These are phyloP conservation scores for Sinopyrophorus schimmeli DNA, from an alignment of 2,888 invertebrate genomes.

Conservation along the genomic window DNA sequence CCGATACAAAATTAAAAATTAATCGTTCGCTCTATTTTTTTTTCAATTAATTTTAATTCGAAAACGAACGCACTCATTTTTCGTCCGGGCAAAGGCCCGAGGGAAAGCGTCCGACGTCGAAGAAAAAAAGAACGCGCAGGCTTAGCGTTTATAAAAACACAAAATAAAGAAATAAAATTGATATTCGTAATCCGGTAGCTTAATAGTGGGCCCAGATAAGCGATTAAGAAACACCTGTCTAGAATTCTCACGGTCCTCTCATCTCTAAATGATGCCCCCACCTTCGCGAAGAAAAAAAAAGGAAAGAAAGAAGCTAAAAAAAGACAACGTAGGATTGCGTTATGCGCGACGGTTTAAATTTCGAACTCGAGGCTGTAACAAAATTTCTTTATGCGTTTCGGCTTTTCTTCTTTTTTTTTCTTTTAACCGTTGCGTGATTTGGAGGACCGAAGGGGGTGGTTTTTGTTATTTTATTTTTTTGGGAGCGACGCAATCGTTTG, in stretches of 20 bases:
- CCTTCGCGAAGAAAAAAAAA: too few species aligned
- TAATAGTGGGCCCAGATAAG: constrained; percentile 50
- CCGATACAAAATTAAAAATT: too few species aligned
- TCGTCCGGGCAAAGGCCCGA: too few species aligned
- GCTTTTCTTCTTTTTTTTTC: constrained; percentile 2
- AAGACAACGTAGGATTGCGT: constrained; percentile 27
- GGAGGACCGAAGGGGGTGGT: constrained; percentile 16
- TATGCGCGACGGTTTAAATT: constrained; percentile 27
- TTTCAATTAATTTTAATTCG: too few species aligned
- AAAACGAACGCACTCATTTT: too few species aligned
- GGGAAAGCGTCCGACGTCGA: too few species aligned
- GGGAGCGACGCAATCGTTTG: constrained; percentile 10
- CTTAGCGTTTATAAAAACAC: constrained; percentile 22
- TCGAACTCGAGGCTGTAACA: constrained; percentile 6
- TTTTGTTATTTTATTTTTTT: constrained; percentile 16
- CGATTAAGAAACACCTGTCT: constrained; percentile 52
- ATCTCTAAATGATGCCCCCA: constrained; percentile 35
- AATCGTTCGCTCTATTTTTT: too few species aligned
- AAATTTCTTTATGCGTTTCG: constrained; percentile 12
- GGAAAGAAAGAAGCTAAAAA: constrained; percentile 22
- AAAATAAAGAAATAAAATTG: constrained; percentile 32
- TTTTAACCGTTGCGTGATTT: constrained; percentile 11
- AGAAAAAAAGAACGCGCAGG: too few species aligned
- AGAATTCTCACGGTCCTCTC: constrained; percentile 50
- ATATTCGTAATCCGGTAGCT: constrained; percentile 50